These are phyloP conservation scores for Drosophila kanekoi DNA, from an alignment of 2,888 invertebrate genomes.

Conservation along the genomic window DNA sequence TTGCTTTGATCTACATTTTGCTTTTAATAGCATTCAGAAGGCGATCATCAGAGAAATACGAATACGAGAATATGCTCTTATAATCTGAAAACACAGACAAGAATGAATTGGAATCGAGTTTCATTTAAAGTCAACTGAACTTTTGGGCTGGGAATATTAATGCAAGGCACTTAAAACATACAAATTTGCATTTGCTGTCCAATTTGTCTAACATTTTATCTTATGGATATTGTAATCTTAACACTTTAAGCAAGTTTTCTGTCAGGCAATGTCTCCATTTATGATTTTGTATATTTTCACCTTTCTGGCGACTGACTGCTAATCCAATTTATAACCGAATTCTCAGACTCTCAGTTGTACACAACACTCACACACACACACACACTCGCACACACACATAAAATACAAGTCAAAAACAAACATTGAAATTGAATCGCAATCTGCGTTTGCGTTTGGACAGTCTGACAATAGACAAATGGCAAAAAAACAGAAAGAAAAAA, in stretches of 20 bases:
- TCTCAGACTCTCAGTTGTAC: conserved; percentile 10
- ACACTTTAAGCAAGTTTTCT: not conserved
- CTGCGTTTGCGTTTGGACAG: conserved; percentile 42
- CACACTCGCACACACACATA: not conserved
- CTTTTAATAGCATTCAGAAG: no score
- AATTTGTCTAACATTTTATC: not conserved
- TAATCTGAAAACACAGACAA: no score
- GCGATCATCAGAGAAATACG: no score
- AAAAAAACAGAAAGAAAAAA: conserved; percentile 37
- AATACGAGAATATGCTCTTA: no score
- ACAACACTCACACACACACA: not conserved
- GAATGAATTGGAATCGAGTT: no score
- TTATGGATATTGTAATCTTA: not conserved
- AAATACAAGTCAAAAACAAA: conserved; percentile 41
- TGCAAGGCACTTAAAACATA: no score
- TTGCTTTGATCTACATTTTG: no score
- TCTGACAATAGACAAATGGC: conserved; percentile 53
- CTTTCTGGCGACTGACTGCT: not conserved
- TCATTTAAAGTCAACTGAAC: no score
- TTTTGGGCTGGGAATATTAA: no score
- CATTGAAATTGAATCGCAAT: conserved; percentile 58
- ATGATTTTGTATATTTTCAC: not conserved
- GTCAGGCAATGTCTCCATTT: not conserved
- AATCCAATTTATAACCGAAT: conserved; percentile 37
- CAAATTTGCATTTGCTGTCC: no score